Evolutionary conservation across 2,113 vertebrate species (phyloP), one percentile per base, ranked within the genome.

Genomic region (Pterocles orientalis): DNA sequence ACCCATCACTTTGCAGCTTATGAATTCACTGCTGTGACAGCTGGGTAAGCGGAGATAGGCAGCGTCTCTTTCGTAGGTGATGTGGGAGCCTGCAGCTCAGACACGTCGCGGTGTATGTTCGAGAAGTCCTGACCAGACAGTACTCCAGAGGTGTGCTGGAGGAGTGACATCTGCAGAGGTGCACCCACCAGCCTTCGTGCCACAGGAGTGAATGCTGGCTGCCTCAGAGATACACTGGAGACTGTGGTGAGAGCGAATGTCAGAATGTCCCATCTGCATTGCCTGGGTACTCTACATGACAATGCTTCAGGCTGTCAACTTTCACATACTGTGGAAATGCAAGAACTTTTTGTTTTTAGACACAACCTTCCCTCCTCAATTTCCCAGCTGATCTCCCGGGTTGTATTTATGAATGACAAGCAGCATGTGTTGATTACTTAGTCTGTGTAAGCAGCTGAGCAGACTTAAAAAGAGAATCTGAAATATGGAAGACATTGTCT

Each of bases 51-150:
- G 3, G 29, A 60, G 41, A 5, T 6, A 15, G 47, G 25, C 81
- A 56, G 41, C 0, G 0, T 57, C 34, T n/a, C 56, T 41, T 54
- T 9, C 0, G 2, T 6, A 3, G 73, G 5, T 0, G 3, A 4
- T 8, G 5, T 0, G 2, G 18, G 10, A 11, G 65, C 6, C 50
- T 0, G 1, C 29, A 21, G 56, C 12, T 24, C 28, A 11, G 56
- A 10, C 39, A 7, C 6, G 6, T 12, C 2, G 6, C 20, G 50
- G 12, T 18, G 28, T 39, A 15, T 12, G 47, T 33, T 48, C 65
- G 47, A 19, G 9, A 24, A n/a, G 26, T 18, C 56, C 57, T 47
- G 33, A 23, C 47, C 29, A 23, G 24, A 14, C 8, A 3, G 14
- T 15, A 3, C 18, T 58, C 43, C 43, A 5, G 5, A 4, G 11